Base-by-base conservation (phyloP, 2,888 invertebrate genomes). In the Eristalinus aeneus region DNA sequence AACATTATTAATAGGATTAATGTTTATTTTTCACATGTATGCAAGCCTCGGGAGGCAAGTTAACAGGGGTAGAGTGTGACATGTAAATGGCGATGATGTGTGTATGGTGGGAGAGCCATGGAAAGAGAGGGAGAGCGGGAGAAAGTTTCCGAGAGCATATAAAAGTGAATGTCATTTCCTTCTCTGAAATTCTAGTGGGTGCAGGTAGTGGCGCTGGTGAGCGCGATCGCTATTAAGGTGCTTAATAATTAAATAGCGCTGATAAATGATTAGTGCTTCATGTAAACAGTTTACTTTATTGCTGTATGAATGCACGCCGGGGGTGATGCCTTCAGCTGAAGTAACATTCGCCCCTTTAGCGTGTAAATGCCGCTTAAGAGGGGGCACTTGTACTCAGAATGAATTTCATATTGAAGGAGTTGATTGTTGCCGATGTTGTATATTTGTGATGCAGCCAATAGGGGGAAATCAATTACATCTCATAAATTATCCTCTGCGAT, bases 231-330 rank as follows among this genome's bases (percentile, higher is more conserved):
- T 71, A 71, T 39, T 63, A 60, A 39, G 10, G 56, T 72, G 67
- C 54, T 36, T 36, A 77, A 71, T 77, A 76, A 82, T 67, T 82
- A 72, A 76, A 69, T 65, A 73, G 67, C 63, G 68, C 60, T 78
- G 65, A 82, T 77, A 72, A 74, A 61, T 32, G 69, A 80, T 80
- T 68, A 74, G 68, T 63, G 27, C 27, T 74, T 36, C 56, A 64
- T 53, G 68, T 80, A 78, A 77, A 78, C 64, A 34, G 73, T 79
- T 79, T 79, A 67, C 31, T 58, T 79, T 73, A 72, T 65, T 68
- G 67, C 22, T 73, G 56, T 61, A 63, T 68, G 63, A 32, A 34
- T 65, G 32, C 36, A 60, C 23, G 63, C 53, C 22, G 27, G 22
- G 63, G 23, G 53, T 34, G 31, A 20, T n/a, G 39, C 4, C 16